A percentile compares a stretch with the other conserved stretches of the same genome.
Evolutionary conservation across 2,888 invertebrate genomes (phyloP).

Genomic region (Lagria hirta): DNA sequence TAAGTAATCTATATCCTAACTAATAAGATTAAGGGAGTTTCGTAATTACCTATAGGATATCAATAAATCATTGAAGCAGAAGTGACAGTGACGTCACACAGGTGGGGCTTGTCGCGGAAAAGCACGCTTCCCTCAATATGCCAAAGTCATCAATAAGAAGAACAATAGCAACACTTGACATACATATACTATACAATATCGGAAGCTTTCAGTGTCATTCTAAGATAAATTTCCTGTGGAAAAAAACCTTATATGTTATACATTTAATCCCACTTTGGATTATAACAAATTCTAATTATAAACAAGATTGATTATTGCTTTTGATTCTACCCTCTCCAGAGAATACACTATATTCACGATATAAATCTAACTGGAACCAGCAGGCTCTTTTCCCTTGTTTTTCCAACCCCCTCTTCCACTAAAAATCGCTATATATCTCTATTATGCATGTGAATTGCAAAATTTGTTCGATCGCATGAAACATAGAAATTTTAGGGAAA

Average conservation of each 20-base stretch:
- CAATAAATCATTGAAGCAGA: constrained; percentile 35
- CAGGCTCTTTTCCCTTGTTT: too few species aligned
- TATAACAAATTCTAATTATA: too few species aligned
- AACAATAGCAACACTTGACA: constrained; percentile 20
- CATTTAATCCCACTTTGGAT: too few species aligned
- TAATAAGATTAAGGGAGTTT: constrained; percentile 38
- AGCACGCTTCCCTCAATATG: constrained; percentile 19
- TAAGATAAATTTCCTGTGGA: too few species aligned
- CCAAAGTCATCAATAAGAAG: constrained; percentile 30
- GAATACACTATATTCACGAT: too few species aligned
- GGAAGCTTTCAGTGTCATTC: too few species aligned
- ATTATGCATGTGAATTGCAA: constrained; percentile 41
- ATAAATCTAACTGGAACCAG: too few species aligned
- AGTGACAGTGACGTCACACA: constrained; percentile 34
- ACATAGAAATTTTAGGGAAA: constrained; percentile 42
- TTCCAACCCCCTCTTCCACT: too few species aligned
- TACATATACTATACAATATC: too few species aligned
- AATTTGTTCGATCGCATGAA: constrained; percentile 47
- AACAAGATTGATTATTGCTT: too few species aligned
- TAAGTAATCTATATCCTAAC: constrained; percentile 37
- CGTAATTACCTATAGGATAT: constrained; percentile 38
- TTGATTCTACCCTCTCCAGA: too few species aligned
- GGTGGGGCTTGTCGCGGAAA: constrained; percentile 16
- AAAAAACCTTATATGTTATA: too few species aligned
- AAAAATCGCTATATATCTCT: constrained; percentile 42